Evolutionary conservation across 2,113 vertebrate species (phyloP).

Genomic region (Collichthys lucidus): DNA sequence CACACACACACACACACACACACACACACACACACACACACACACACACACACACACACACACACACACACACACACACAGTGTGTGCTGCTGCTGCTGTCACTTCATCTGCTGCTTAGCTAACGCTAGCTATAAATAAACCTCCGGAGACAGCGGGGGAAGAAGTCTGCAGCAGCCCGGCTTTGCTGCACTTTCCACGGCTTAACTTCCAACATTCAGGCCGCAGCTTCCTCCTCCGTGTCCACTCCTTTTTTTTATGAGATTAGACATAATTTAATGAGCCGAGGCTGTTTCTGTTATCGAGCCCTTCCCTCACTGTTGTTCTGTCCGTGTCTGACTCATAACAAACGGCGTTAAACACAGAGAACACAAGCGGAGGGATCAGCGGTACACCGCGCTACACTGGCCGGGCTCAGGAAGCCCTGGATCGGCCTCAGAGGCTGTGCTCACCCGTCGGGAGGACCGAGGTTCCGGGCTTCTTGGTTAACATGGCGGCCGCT

Average conservation of each 20-base stretch:
- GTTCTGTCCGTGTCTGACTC: neutral
- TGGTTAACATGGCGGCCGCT: slow-evolving; percentile 98
- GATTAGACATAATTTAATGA: slow-evolving; percentile 20
- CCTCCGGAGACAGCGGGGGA: slow-evolving; percentile 27
- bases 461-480: slow-evolving; percentile 91
- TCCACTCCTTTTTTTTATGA: neutral
- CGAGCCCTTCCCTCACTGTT: neutral
- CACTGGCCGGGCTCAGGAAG: slow-evolving; percentile 29
- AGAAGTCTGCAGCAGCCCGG: neutral
- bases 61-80: too few species aligned
- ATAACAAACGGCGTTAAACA: neutral
- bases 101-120: slow-evolving; percentile 43
- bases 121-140: slow-evolving; percentile 67
- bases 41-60: too few species aligned
- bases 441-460: slow-evolving; percentile 90
- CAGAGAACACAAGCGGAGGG: too few species aligned
- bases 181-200: neutral
- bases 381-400: neutral
- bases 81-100: slow-evolving; percentile 55
- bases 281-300: neutral
- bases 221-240: neutral
- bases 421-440: slow-evolving; percentile 19
- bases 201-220: fast-evolving
- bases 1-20: too few species aligned
- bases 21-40: too few species aligned